A percentile compares a stretch with the other conserved stretches of the same genome.
Conservation (phyloP, 2,888 invertebrate species). For the Drosophila fungiperda region DNA sequence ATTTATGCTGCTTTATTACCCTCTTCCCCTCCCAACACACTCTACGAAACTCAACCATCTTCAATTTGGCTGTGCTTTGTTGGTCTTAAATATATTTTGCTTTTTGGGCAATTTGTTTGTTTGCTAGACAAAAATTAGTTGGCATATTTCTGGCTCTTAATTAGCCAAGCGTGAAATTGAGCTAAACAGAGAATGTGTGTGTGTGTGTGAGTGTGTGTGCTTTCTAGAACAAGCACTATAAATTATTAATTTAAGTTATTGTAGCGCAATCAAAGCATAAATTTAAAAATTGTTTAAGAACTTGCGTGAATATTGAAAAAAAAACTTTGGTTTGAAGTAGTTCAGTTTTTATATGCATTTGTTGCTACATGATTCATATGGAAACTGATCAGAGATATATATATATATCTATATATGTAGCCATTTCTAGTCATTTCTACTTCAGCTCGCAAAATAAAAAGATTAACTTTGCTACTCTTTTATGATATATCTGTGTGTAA, state of each 20-base stretch:
- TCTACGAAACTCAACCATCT: background rate
- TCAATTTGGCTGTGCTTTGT: slow-evolving; percentile 1
- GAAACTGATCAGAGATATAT: background rate
- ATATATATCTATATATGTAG: background rate
- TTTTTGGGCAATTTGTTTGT: slow-evolving; percentile 67
- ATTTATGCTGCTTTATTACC: slow-evolving; percentile 76
- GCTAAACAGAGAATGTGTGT: slow-evolving; percentile 10
- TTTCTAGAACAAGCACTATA: slow-evolving; percentile 20
- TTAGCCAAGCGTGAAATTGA: slow-evolving; percentile 80
- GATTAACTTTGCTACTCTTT: background rate
- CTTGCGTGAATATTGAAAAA: background rate
- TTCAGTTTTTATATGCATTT: background rate
- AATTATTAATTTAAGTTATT: background rate
- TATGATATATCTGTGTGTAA: slow-evolving; percentile 17
- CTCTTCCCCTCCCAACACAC: background rate
- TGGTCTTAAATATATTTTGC: slow-evolving; percentile 50
- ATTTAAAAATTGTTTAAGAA: background rate
- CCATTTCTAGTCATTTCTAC: background rate
- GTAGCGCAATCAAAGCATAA: background rate
- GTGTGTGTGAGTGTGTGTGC: background rate
- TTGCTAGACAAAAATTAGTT: slow-evolving; percentile 70
- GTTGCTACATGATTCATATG: background rate
- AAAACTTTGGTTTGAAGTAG: accelerated
- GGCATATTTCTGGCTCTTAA: slow-evolving; percentile 75
- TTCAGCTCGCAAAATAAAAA: background rate